Percentiles rank a stretch among this genome's conserved stretches.
Evolutionary conservation across 30 jellyfish, hydroid and myxozoan species (phyloP).

Genomic region (Aurelia aurita): DNA sequence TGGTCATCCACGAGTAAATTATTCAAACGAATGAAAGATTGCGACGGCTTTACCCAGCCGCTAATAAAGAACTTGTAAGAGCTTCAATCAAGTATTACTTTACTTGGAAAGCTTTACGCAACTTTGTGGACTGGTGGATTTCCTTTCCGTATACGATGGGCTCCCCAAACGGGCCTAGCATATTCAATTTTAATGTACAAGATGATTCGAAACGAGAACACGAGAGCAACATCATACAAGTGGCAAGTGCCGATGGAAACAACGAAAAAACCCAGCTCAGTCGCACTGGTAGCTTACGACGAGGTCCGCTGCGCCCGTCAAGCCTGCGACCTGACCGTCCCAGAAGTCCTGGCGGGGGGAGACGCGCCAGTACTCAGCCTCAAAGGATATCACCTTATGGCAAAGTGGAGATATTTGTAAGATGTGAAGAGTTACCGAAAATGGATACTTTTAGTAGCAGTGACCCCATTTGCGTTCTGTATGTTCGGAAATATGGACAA

Average conservation of each 20-base stretch:
- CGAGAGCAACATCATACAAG: no score
- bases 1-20: not conserved
- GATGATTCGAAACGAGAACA: no score
- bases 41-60: no score
- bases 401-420: slow-evolving; percentile 62
- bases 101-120: no score
- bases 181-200: no score
- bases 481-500: slow-evolving; percentile 73
- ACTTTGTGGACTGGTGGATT: no score
- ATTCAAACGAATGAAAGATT: no score
- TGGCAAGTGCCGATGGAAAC: no score
- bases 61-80: no score
- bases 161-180: no score
- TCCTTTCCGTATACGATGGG: no score
- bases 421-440: slow-evolving; percentile 79
- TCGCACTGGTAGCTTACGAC: slow-evolving; percentile 25
- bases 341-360: slow-evolving; percentile 28
- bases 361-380: slow-evolving; percentile 28
- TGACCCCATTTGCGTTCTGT: slow-evolving; percentile 80
- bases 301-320: slow-evolving; percentile 51
- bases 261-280: slow-evolving; percentile 4
- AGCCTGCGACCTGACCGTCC: slow-evolving; percentile 22
- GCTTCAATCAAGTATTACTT: no score
- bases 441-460: slow-evolving; percentile 81
- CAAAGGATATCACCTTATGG: slow-evolving; percentile 38